These are phyloP conservation scores for Nothoprocta perdicaria DNA, from an alignment of 2,113 vertebrate species.

Conservation along the genomic window DNA sequence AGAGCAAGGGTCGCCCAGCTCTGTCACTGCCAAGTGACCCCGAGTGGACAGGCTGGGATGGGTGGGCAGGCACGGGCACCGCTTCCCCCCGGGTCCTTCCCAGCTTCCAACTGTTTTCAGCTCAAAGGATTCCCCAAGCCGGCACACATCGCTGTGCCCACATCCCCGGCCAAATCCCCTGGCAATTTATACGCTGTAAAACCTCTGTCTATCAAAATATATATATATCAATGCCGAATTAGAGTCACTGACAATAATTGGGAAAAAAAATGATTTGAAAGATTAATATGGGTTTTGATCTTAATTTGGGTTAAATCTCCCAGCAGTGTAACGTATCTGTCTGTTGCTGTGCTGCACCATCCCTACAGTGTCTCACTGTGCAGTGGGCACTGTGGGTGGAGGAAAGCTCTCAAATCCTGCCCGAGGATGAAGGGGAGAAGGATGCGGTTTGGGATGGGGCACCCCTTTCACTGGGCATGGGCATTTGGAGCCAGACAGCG, in stretches of 20 bases:
- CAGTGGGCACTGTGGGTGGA: not conserved
- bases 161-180: not conserved
- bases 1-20: not conserved
- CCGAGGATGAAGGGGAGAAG: not conserved
- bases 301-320: constrained; percentile 47
- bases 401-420: not conserved
- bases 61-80: rapidly evolving
- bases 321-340: constrained; percentile 27
- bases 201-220: constrained; percentile 4
- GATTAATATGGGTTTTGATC: constrained; percentile 28
- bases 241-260: constrained; percentile 24
- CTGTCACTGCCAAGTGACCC: not conserved
- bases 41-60: not conserved
- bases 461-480: not conserved
- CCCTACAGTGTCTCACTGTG: not conserved
- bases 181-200: constrained; percentile 26
- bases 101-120: not conserved
- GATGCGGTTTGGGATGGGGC: not conserved
- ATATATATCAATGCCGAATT: constrained; percentile 42
- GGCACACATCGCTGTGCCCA: not conserved
- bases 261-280: constrained; percentile 15
- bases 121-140: not conserved
- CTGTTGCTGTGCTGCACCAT: not conserved
- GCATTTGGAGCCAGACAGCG: not conserved
- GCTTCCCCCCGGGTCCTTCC: not conserved